Evolutionary conservation across 2,888 invertebrate genomes (phyloP).

Genomic region (Ophion slaviceki): DNA sequence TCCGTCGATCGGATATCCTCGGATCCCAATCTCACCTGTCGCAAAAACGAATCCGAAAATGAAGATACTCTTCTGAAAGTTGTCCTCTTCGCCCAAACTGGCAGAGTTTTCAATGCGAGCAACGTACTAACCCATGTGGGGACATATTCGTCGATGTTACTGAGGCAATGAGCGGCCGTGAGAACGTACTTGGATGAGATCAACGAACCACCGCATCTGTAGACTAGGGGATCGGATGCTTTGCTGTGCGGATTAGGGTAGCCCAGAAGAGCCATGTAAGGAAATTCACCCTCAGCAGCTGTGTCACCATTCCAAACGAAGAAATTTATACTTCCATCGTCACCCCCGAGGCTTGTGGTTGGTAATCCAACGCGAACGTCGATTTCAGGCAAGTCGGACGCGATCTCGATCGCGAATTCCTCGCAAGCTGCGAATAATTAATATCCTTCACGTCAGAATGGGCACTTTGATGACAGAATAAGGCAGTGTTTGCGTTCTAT

Average conservation of each 20-base stretch:
- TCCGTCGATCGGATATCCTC: slow-evolving; percentile 66
- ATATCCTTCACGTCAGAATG: no score
- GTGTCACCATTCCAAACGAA: slow-evolving; percentile 74
- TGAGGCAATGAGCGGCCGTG: slow-evolving; percentile 81
- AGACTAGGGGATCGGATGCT: slow-evolving; percentile 66
- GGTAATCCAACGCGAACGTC: no score
- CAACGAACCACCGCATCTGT: slow-evolving; percentile 79
- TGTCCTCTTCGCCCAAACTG: neutral
- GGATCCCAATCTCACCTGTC: slow-evolving; percentile 77
- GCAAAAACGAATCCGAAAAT: neutral
- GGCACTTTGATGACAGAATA: neutral
- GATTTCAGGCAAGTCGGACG: no score
- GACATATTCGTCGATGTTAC: slow-evolving; percentile 71
- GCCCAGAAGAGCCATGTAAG: no score
- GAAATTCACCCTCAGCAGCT: slow-evolving; percentile 75
- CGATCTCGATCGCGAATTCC: slow-evolving; percentile 72
- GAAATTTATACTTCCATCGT: slow-evolving; percentile 44
- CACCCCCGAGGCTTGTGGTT: neutral
- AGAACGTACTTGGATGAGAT: slow-evolving; percentile 76
- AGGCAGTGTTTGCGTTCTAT: neutral
- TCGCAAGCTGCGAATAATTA: slow-evolving; percentile 73
- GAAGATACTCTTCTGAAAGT: neutral
- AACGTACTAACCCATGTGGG: slow-evolving; percentile 74
- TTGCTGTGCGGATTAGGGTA: slow-evolving; percentile 52
- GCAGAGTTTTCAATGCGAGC: neutral